Evolutionary conservation across 2,113 vertebrate genomes (phyloP).

Genomic region (Otocyon megalotis): DNA sequence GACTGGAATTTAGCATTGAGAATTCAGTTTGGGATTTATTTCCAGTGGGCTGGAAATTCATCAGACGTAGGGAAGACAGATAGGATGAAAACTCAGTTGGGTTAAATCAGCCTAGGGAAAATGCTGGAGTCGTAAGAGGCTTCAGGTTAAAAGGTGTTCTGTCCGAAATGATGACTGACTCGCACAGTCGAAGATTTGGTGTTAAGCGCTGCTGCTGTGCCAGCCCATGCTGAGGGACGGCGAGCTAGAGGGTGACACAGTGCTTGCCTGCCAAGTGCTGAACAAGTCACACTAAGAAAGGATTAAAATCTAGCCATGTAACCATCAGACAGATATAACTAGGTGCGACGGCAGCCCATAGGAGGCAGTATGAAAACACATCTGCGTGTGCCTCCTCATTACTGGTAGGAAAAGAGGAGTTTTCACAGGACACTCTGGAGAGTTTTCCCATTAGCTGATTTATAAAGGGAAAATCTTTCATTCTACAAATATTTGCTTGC

Average conservation of each 20-base stretch:
- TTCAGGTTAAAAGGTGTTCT: background rate
- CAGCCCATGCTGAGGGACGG: no score
- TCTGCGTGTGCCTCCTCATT: accelerated
- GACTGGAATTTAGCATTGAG: background rate
- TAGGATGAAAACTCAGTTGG: background rate
- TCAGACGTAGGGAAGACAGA: background rate
- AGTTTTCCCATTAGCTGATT: background rate
- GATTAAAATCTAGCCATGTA: background rate
- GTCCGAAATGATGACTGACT: background rate
- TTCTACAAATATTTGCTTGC: background rate
- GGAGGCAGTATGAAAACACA: background rate
- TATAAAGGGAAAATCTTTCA: background rate
- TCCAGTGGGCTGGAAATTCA: background rate
- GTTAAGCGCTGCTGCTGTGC: background rate
- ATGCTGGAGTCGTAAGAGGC: background rate
- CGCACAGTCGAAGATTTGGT: accelerated
- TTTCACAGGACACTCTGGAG: background rate
- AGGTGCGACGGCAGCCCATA: accelerated
- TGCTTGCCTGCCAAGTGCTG: background rate
- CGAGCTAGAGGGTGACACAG: background rate
- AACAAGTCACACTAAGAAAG: background rate
- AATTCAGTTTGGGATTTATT: background rate
- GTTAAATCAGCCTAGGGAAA: background rate
- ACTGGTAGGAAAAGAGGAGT: background rate
- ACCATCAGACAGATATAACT: background rate